Base-by-base conservation (phyloP, 2,888 invertebrate species). In the Apocheima hispidaria region DNA sequence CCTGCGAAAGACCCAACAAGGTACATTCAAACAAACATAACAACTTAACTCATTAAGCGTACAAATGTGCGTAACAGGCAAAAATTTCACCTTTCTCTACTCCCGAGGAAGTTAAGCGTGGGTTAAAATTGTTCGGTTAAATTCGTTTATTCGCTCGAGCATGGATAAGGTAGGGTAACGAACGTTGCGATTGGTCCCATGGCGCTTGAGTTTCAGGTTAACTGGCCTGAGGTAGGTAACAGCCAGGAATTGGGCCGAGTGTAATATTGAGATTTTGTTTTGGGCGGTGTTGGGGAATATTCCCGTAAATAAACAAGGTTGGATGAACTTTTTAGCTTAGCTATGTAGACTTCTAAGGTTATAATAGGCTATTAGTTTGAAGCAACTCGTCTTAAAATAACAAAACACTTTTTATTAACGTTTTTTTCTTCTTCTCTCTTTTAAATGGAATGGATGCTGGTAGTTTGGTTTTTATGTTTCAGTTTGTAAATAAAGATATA, bases 51-150 rank as follows among this genome's bases (percentile, higher is more conserved):
- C 78, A 84, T 84, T 84, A 80, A 78, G 49, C 61, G 65, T 61
- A 66, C 65, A 70, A 68, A 68, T 63, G 65, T 68, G 62, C 62
- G 43, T 75, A 75, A 74, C 77, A 71, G 52, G 73, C 77, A 77
- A 77, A 83, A 83, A 81, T 79, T 79, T 74, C 72, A 76, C 80
- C 78, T 79, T 67, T 63, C 67, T 63, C 68, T 68, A 70, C 66
- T 68, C 64, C 73, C 60, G 68, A 69, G 79, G 78, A 85, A 85
- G 86, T 87, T 86, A 83, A 83, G 78, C 79, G 79, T 74, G 84
- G 86, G 87, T 88, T 90, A 82, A 88, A 90, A 90, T 88, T 90
- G 87, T 86, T 84, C 80, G 81, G 78, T 84, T 84, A 87, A 90
- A 91, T 90, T 88, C 87, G 83, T 88, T 90, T 88, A 87, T 87